These are phyloP conservation scores for Nestor notabilis DNA, from an alignment of 2,113 vertebrate species.

Conservation along the genomic window DNA sequence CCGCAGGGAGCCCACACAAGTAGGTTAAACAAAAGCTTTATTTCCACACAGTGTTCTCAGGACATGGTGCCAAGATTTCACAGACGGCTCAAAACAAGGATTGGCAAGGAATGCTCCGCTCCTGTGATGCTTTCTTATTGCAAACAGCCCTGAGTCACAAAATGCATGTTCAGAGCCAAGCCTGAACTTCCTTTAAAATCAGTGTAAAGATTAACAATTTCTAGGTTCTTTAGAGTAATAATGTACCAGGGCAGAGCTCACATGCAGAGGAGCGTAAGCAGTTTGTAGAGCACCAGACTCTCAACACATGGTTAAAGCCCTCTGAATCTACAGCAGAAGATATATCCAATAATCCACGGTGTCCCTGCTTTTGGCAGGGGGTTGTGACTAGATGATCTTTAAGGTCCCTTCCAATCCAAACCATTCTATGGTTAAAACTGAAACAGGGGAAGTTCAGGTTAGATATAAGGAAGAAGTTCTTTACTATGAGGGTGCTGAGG, in stretches of 20 bases:
- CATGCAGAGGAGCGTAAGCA: not conserved
- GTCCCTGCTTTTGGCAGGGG: too few relatives aligned
- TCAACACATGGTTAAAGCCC: not conserved
- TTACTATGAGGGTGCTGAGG: too few relatives aligned
- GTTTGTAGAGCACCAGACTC: not conserved
- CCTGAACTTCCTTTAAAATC: not conserved
- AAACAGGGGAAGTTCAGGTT: too few relatives aligned
- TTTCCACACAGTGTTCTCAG: not conserved
- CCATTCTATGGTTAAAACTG: too few relatives aligned
- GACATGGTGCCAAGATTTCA: not conserved
- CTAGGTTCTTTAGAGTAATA: not conserved
- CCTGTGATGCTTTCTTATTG: slow-evolving; percentile 9
- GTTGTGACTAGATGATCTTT: too few relatives aligned
- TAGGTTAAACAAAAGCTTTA: slow-evolving; percentile 54
- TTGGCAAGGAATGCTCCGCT: slow-evolving; percentile 17
- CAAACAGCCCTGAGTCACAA: slow-evolving; percentile 5
- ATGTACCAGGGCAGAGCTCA: not conserved
- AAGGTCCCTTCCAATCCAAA: too few relatives aligned
- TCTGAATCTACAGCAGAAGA: not conserved
- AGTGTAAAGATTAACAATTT: not conserved
- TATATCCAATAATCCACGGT: not conserved
- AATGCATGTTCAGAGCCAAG: not conserved
- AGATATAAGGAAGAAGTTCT: too few relatives aligned
- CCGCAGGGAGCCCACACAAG: slow-evolving; percentile 59
- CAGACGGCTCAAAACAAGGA: not conserved